Evolutionary conservation across 2,113 vertebrate genomes (phyloP), one percentile per base, ranked within the genome.

Genomic region (Phoxinus phoxinus): DNA sequence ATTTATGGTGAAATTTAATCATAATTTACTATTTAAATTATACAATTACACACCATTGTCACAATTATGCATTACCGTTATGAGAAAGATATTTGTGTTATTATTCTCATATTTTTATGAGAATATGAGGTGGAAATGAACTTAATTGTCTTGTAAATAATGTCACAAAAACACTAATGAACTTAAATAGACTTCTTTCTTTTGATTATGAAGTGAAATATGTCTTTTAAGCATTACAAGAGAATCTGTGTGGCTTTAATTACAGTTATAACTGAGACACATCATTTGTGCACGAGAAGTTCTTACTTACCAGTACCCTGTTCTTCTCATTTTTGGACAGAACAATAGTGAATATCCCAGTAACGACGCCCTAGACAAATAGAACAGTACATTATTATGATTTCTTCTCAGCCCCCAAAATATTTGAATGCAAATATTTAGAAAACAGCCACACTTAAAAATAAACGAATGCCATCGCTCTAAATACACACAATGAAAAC

Each of bases 341-440:
- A 81, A 96, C 75, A 3, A 97, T 95, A 17, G 94, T 93, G 15
- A 95, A 86, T 30, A 96, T 93, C 32, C 97, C 97, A n/a, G 91
- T 90, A 5, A 94, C 21, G 11, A 93, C 84, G 37, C 93, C 94
- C 95, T 95, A 89, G 80, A 84, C 23, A 88, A 74, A 65, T 87
- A 10, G 82, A 23, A 74, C 3, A 59, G 10, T 6, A 53, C 15
- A 27, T 53, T 76, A 27, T 53, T 44, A 41, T 1, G 5, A 13
- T 76, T 76, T 37, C 13, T 53, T 51, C 25, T 48, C 17, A 7
- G 44, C 12, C 6, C n/a, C 25, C 19, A 53, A 75, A 76, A 53
- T 74, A 74, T 74, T 8, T 74, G 10, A 74, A 48, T 27, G 72
- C 41, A 75, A 46, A 73, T 46, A 73, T 46, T 10, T 37, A 2